Base-by-base conservation (phyloP, 2,888 invertebrate species). In the Lasioglossum malachurum region DNA sequence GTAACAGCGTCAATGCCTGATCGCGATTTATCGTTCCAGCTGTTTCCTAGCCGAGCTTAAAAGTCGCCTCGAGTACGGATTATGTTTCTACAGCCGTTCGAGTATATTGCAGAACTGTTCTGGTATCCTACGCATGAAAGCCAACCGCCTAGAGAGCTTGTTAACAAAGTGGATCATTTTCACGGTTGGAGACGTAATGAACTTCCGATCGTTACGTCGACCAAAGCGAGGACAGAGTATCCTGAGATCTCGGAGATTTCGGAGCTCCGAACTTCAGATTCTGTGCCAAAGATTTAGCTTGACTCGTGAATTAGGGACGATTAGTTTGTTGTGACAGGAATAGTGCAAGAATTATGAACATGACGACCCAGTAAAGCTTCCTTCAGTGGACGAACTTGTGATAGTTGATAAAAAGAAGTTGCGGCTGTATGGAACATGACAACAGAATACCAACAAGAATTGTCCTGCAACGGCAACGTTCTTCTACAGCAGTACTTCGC, bases 21-120 rank as follows among this genome's bases (percentile, higher is more conserved):
- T n/a, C 67, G 67, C 87, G 72, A 80, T 78, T 86, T 78, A 87
- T 78, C 82, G 82, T 75, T 74, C 75, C 67, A 23, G 31, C 64
- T 64, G 64, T 64, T 64, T 64, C 64, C 31, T 16, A 64, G 31
- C 31, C 35, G 35, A 16, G 19, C 60, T 46, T 69, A 74, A 82
- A 71, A 71, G 49, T 78, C 84, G 69, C 74, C 14, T 27, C 46
- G 75, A 16, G 53, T 23, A 3, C 49, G 83, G 84, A 84, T 84
- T 84, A 84, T 75, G 69, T 84, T 84, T 74, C 84, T 84, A 53
- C 3, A 10, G 23, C 23, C 10, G 74, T 35, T 38, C 35, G 67
- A 8, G 72, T 53, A 53, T 46, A 72, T 27, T 19, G 44, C 16
- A 44, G 44, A 16, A 31, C 23, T 2, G 44, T 64, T 64, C 16